Conservation (phyloP, 2,113 vertebrate genomes). For the Campylomormyrus tamandua region DNA sequence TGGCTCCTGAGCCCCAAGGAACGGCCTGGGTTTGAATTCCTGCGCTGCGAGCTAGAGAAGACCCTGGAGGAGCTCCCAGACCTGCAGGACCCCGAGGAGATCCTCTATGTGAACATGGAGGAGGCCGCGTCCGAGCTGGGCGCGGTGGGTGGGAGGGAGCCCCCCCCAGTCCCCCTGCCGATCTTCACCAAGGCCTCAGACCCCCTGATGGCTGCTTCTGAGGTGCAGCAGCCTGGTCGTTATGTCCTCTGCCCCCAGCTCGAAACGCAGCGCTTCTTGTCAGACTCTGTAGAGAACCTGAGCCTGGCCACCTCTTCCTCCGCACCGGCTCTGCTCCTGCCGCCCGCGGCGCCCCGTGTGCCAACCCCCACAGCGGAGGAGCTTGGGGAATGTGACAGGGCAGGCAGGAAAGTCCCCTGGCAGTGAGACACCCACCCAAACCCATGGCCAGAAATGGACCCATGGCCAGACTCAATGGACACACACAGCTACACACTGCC, state of each 20-base stretch:
- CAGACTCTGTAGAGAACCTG: constrained; percentile 56
- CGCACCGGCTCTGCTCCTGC: constrained; percentile 42
- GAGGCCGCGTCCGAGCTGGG: constrained; percentile 57
- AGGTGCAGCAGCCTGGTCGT: constrained; percentile 67
- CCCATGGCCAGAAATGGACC: background rate
- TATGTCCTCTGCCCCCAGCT: constrained; percentile 80
- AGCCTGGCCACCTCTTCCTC: constrained; percentile 41
- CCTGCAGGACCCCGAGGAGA: constrained; percentile 73
- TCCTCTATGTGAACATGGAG: constrained; percentile 89
- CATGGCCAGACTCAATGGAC: background rate
- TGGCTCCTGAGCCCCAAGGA: constrained; percentile 83
- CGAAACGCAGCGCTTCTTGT: constrained; percentile 51
- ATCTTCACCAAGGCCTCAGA: constrained; percentile 57
- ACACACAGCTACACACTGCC: background rate
- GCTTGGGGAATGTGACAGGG: constrained; percentile 44
- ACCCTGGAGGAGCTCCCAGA: constrained; percentile 73
- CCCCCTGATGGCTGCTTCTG: constrained; percentile 62
- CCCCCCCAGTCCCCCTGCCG: constrained; percentile 38
- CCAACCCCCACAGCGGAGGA: constrained; percentile 33
- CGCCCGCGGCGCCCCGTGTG: constrained; percentile 40
- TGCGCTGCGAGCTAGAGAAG: constrained; percentile 72
- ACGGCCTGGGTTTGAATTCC: constrained; percentile 66
- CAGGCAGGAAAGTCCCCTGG: constrained; percentile 45
- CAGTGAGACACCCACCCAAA: constrained; percentile 35
- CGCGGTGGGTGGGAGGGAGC: constrained; percentile 62